Evolutionary conservation across 1,140 invertebrate species (phyloP).

Genomic region (Lethocerus indicus): DNA sequence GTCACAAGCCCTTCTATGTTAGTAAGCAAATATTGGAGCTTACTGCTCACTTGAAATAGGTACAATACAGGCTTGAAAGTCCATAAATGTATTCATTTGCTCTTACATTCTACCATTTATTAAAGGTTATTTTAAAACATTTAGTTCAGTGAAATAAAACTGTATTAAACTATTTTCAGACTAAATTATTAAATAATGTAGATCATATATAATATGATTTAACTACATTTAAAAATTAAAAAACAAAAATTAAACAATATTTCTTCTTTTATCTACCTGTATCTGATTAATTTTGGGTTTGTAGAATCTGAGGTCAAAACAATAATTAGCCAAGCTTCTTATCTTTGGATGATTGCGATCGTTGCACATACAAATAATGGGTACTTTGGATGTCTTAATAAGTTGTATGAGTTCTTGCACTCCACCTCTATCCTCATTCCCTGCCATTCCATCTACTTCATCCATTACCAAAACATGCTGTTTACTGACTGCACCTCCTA

Average conservation of each 20-base stretch:
- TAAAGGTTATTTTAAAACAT: too few relatives aligned
- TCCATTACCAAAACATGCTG: conserved; percentile 96
- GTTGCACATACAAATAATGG: conserved; percentile 98
- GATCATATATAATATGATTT: too few relatives aligned
- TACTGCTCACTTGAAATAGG: too few relatives aligned
- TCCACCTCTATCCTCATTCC: conserved; percentile 96
- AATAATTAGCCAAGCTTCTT: conserved; percentile 81
- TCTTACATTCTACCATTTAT: too few relatives aligned
- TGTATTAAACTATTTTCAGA: neutral
- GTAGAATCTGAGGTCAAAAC: conserved; percentile 77
- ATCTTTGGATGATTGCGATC: conserved; percentile 91
- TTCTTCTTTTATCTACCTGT: too few relatives aligned
- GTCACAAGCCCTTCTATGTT: too few relatives aligned
- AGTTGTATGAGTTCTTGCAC: conserved; percentile 84
- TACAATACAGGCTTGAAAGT: too few relatives aligned
- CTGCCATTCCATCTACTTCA: conserved; percentile 99
- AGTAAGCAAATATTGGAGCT: too few relatives aligned
- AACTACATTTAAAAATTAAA: too few relatives aligned
- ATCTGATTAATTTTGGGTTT: conserved; percentile 81
- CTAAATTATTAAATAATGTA: neutral
- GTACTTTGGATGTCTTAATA: conserved; percentile 80
- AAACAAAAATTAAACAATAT: too few relatives aligned
- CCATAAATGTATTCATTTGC: too few relatives aligned
- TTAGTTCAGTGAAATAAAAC: too few relatives aligned
- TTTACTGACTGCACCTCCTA: conserved; percentile 16